phyloP scores from a whole-genome alignment of 2,797 vertebrate genomes.

The Schizothorax lantsangensis region DNA sequence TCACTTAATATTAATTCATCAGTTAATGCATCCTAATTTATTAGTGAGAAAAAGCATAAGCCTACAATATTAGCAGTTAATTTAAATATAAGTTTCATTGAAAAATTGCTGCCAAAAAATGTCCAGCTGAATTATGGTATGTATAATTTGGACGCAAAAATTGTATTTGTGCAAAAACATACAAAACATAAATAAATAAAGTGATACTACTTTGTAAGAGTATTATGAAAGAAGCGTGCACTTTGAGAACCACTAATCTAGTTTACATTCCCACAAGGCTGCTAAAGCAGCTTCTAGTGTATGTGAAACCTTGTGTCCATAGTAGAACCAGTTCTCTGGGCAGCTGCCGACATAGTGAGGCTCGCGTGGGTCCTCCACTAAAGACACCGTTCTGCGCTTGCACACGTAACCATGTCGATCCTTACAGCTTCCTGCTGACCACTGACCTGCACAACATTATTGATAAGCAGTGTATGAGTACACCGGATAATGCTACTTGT shows the following conservation, averaged over 20 bases:
- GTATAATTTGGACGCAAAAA: background rate
- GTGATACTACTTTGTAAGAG: background rate
- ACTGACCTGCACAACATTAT: slow-evolving; percentile 78
- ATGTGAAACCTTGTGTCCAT: slow-evolving; percentile 88
- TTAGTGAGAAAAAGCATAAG: background rate
- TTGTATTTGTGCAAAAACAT: background rate
- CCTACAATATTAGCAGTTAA: background rate
- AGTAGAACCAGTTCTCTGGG: slow-evolving; percentile 92
- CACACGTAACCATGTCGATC: slow-evolving; percentile 84
- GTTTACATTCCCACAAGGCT: background rate
- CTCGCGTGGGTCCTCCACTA: slow-evolving; percentile 81
- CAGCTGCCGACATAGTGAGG: slow-evolving; percentile 83
- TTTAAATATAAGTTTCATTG: background rate
- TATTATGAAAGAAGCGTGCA: background rate
- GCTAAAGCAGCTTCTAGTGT: background rate
- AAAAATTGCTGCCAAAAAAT: background rate
- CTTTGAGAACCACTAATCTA: background rate
- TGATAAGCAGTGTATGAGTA: background rate
- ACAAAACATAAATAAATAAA: background rate
- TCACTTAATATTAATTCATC: background rate
- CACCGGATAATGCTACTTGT: background rate
- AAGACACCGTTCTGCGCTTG: slow-evolving; percentile 82
- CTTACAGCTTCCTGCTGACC: slow-evolving; percentile 82
- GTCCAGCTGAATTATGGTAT: background rate
- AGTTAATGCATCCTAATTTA: background rate